Evolutionary conservation across 2,113 vertebrate species (phyloP).

Genomic region (Thamnaconus septentrionalis): DNA sequence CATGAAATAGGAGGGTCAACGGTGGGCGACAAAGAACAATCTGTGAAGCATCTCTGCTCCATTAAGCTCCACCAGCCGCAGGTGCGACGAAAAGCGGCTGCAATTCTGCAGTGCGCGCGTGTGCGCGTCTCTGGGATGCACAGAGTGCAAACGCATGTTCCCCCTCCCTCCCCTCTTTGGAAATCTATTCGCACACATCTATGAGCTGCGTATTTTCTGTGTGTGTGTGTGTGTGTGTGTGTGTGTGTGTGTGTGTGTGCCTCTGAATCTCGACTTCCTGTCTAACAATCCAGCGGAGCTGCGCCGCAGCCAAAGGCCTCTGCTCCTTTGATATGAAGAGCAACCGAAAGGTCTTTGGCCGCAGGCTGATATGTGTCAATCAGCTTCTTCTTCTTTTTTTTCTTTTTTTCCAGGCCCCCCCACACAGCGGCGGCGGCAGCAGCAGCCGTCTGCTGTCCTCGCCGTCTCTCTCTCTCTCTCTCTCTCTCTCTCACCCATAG

Average conservation of each 20-base stretch:
- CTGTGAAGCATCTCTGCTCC: slow-evolving; percentile 34
- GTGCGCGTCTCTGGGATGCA: too few relatives aligned
- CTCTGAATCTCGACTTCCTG: slow-evolving; percentile 43
- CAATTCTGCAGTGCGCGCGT: too few relatives aligned
- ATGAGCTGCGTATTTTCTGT: slow-evolving; percentile 2
- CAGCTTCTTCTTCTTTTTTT: slow-evolving; percentile 58
- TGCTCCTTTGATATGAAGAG: slow-evolving; percentile 75
- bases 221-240: slow-evolving; percentile 1
- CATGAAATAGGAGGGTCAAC: slow-evolving; percentile 36
- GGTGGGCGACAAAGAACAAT: slow-evolving; percentile 50
- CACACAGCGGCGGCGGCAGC: slow-evolving; percentile 24
- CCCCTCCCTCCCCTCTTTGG: too few relatives aligned
- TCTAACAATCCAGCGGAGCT: slow-evolving; percentile 53
- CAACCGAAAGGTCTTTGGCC: slow-evolving; percentile 77
- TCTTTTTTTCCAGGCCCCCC: slow-evolving; percentile 51
- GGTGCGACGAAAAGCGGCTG: too few relatives aligned
- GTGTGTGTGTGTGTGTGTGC: slow-evolving; percentile 16
- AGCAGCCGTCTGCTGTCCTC: too few relatives aligned
- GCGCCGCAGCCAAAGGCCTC: slow-evolving; percentile 49
- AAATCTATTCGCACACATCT: too few relatives aligned
- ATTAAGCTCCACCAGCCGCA: too few relatives aligned
- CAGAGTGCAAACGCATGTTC: too few relatives aligned
- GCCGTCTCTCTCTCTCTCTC: background rate
- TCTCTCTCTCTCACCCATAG: slow-evolving; percentile 69
- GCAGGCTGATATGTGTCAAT: slow-evolving; percentile 80